Evolutionary conservation across 2,113 vertebrate species (phyloP), one percentile per base, ranked within the genome.

Genomic region (Strix aluco): DNA sequence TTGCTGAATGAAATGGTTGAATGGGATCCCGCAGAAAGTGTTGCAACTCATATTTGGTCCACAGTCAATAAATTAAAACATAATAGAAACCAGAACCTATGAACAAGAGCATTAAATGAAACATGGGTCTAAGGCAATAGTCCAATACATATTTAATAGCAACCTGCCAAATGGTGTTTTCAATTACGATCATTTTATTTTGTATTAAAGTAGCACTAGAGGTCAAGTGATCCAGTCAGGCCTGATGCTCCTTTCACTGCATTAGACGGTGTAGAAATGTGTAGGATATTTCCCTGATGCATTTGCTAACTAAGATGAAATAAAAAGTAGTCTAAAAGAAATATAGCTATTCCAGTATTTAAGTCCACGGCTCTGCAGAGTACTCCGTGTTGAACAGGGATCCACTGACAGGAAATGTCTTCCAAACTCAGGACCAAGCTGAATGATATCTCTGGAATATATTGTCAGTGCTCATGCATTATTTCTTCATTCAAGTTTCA

Each of bases 1-100:
- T 67, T 75, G 26, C 25, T 78, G 86, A 73, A 54, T 34, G 34
- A 30, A 73, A 77, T 5, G 0, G 17, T 26, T 83, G 67, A 88
- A 59, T 2, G 1, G 14, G 52, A 91, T 79, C 65, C 47, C 3
- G 9, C 2, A 2, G 44, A 61, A 81, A 84, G 71, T 47, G n/a
- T 57, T 83, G n/a, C 23, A 40, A 63, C 26, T 62, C 36, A 3
- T 62, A 71, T 62, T 95, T 90, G 86, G 34, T 88, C 55, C 5
- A 0, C 40, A 81, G 69, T 83, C 67, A 81, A 75, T 57, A 92
- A 90, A 83, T 44, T 30, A 84, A 93, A 81, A 44, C 15, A 44
- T 90, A 94, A 94, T 88, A 86, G 65, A 93, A 97, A 90, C n/a
- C 95, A 96, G 83, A 95, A 95, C 27, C 47, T 80, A 69, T 57